Percentiles rank a stretch among this genome's conserved stretches.
These are phyloP conservation scores for Cepaea hortensis DNA, from an alignment of 2,888 invertebrate species.

Conservation along the genomic window DNA sequence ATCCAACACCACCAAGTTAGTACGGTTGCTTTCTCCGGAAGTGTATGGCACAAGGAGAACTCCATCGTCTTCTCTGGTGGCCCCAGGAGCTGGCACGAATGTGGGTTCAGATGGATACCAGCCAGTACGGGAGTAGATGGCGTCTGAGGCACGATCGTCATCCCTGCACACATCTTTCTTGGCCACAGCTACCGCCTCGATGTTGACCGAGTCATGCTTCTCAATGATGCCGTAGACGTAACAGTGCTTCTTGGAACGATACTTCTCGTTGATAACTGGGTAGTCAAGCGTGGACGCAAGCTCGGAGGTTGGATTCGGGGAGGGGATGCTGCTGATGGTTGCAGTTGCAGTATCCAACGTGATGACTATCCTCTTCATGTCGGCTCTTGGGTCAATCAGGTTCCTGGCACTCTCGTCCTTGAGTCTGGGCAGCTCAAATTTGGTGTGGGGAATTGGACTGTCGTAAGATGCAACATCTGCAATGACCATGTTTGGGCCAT, in stretches of 20 bases:
- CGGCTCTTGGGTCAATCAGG: conserved; percentile 58
- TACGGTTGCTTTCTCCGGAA: conserved; percentile 59
- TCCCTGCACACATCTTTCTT: conserved; percentile 69
- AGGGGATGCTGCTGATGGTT: conserved; percentile 20
- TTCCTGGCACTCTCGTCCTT: conserved; percentile 58
- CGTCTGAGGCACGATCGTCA: conserved; percentile 23
- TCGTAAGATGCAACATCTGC: conserved; percentile 67
- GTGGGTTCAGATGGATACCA: conserved; percentile 69
- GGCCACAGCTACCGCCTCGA: conserved; percentile 63
- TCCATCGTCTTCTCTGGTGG: conserved; percentile 70
- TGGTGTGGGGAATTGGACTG: conserved; percentile 61
- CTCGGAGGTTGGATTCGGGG: conserved; percentile 38
- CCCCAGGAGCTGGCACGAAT: conserved; percentile 64
- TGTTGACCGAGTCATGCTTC: conserved; percentile 60
- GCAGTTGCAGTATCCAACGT: conserved; percentile 52
- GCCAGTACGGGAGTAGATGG: conserved; percentile 56
- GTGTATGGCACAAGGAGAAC: conserved; percentile 66
- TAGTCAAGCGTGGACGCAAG: conserved; percentile 65
- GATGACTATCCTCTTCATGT: conserved; percentile 63
- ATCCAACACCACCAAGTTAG: conserved; percentile 66
- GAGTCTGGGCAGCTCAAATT: conserved; percentile 59
- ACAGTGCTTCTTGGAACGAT: conserved; percentile 64
- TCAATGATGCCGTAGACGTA: conserved; percentile 68
- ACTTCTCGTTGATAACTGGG: conserved; percentile 70
- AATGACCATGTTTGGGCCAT: conserved; percentile 53